Evolutionary conservation across 1,140 invertebrate species (phyloP).

Genomic region (Periplaneta americana): DNA sequence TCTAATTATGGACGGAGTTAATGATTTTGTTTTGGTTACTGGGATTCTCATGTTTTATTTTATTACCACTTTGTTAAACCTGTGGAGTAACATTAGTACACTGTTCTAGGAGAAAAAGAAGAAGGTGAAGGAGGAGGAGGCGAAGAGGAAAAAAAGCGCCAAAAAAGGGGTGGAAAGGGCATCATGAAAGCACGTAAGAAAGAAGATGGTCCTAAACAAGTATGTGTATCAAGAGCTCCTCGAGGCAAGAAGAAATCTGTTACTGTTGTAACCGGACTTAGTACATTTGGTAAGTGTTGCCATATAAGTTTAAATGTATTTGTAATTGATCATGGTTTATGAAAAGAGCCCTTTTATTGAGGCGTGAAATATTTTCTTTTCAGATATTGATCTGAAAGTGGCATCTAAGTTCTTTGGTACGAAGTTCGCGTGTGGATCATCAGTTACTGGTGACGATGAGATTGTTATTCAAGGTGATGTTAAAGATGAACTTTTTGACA

Average conservation of each 20-base stretch:
- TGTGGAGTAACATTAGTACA: no score
- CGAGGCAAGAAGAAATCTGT: conserved; percentile 98
- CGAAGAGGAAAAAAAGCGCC: conserved; percentile 90
- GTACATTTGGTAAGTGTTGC: conserved; percentile 71
- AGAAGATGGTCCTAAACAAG: conserved; percentile 70
- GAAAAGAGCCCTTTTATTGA: not conserved
- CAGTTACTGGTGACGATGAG: conserved; percentile 97
- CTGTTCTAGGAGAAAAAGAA: conserved; percentile 40
- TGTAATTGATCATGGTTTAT: not conserved
- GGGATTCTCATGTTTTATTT: no score
- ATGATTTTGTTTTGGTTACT: no score
- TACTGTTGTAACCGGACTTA: conserved; percentile 82
- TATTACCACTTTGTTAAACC: no score
- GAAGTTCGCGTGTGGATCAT: conserved; percentile 97
- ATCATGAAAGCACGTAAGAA: conserved; percentile 85
- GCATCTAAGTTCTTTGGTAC: conserved; percentile 97
- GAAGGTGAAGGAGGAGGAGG: conserved; percentile 58
- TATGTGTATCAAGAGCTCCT: conserved; percentile 81
- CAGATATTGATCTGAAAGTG: conserved; percentile 96
- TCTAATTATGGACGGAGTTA: no score
- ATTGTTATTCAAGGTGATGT: conserved; percentile 99
- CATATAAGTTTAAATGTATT: not conserved
- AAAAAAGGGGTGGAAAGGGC: conserved; percentile 86
- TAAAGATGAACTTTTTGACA: conserved; percentile 95
- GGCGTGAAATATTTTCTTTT: conserved; percentile 19